Evolutionary conservation across 2,888 invertebrate genomes (phyloP), one percentile per base, ranked within the genome.

Genomic region (Acleris emargana): DNA sequence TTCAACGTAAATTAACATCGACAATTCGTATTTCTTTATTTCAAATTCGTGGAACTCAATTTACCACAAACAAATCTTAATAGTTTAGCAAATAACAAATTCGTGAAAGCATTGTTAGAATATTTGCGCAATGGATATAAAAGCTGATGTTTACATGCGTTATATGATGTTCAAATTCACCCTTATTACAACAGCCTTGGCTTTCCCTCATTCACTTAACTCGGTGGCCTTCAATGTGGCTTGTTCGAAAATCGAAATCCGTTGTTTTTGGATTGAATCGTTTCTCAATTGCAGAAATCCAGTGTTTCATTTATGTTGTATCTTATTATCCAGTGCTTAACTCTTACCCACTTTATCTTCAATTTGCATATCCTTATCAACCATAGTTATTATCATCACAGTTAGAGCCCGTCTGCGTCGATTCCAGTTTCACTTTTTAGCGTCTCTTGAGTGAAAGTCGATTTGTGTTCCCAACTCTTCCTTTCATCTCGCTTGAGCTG

Each of bases 351-450:
- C 58, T 66, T 68, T 66, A 67, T 62, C 72, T 72, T 32, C 28
- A n/a, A 42, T 54, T 58, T 64, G n/a, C 54, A 47, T 57, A 47
- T 66, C 45, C 60, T 61, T 66, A 66, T 66, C 61, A 57, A 38
- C 20, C 51, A 38, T 18, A 64, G 50, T 59, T 67, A 45, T 58
- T 62, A 79, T 86, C 81, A 85, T 83, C 81, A 78, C 81, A 73
- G 81, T 83, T 79, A 84, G 76, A 77, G 76, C 77, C 80, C 70
- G 76, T 77, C 76, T 76, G 78, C 80, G 78, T 75, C 73, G 81
- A 82, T 85, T 84, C 80, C 87, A 87, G 87, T 91, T 91, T 91
- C 91, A 90, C 91, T 91, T 91, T 88, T 91, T 90, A 91, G 88
- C 87, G 81, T 86, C 79, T 83, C 76, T 74, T 78, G 69, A 84